Base-by-base conservation (phyloP, 2,113 vertebrate species). In the Passer montanus region DNA sequence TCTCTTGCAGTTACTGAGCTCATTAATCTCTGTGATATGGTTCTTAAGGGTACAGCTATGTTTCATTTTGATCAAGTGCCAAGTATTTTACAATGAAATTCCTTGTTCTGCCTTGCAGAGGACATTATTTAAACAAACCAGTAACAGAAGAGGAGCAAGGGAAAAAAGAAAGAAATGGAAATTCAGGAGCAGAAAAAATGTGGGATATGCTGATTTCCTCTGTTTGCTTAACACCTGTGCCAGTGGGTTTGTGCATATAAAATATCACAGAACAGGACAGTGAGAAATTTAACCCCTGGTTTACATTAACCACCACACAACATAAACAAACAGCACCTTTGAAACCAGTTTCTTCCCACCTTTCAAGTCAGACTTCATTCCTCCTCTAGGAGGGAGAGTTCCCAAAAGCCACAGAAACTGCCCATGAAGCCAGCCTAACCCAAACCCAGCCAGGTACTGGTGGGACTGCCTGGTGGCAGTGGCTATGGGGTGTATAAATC, bases 351-450 rank as follows among this genome's bases (percentile, higher is more conserved):
- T 56, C 18, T 87, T 82, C 53, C 47, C 26, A 84, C 43, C 27
- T 95, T 95, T 95, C 94, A 83, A 86, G 90, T 77, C 47, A 39
- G 55, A 58, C 95, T 93, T 84, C 79, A 92, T 92, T 93, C 79
- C 59, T 90, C 50, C 15, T 73, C 67, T 67, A 86, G 63, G 35
- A 83, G 19, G 37, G 56, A 53, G 46, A 90, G 67, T 26, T 94
- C 27, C 79, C 72, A 59, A 93, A 92, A 58, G 68, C 67, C 90
- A 88, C 75, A 92, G 90, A 84, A 83, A 62, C 50, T 74, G 72
- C 46, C 83, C 39, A 39, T 7, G 56, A 70, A 92, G 59, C 15
- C 2, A 6, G 21, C 19, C n/a, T 23, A 74, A 50, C 68, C 17
- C 4, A n/a, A 69, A 73, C 49, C 0, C 2, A 77, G 76, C 31